Evolutionary conservation across 1,140 invertebrate species (phyloP).

Genomic region (Drosophila parabipectinata): DNA sequence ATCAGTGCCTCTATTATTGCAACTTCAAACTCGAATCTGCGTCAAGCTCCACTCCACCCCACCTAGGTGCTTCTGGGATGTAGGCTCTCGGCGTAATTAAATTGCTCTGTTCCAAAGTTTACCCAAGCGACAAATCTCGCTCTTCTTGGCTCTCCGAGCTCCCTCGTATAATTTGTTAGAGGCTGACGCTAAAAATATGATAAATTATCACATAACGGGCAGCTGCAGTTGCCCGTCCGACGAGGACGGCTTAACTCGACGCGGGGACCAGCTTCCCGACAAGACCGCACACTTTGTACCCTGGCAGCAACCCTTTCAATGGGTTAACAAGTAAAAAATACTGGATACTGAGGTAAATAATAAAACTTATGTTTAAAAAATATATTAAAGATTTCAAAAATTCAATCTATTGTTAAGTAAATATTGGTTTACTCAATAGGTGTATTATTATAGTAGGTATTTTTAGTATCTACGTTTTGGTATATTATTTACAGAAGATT

Average conservation of each 20-base stretch:
- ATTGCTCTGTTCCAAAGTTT: constrained; percentile 53
- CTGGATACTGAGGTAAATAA: not conserved
- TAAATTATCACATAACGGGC: constrained; percentile 68
- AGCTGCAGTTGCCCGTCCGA: constrained; percentile 44
- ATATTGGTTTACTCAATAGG: too few species aligned
- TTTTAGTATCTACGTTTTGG: too few species aligned
- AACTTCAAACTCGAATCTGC: not conserved
- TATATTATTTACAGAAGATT: too few species aligned
- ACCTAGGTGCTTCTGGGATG: constrained; percentile 29
- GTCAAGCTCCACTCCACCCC: not conserved
- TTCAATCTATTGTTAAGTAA: too few species aligned
- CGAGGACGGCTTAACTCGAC: constrained; percentile 37
- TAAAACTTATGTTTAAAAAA: too few species aligned
- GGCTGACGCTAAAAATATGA: constrained; percentile 66
- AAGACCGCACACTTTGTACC: not conserved
- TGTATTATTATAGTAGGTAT: too few species aligned
- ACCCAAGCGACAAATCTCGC: constrained; percentile 14
- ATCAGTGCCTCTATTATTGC: not conserved
- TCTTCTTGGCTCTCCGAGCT: not conserved
- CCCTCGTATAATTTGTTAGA: constrained; percentile 53
- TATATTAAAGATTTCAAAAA: too few species aligned
- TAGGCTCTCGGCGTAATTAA: constrained; percentile 63
- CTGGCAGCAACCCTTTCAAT: not conserved
- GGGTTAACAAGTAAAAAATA: not conserved
- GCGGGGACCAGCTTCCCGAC: not conserved